Evolutionary conservation across 2,113 vertebrate species (phyloP), one percentile per base, ranked within the genome.

Genomic region (Sceloporus undulatus): DNA sequence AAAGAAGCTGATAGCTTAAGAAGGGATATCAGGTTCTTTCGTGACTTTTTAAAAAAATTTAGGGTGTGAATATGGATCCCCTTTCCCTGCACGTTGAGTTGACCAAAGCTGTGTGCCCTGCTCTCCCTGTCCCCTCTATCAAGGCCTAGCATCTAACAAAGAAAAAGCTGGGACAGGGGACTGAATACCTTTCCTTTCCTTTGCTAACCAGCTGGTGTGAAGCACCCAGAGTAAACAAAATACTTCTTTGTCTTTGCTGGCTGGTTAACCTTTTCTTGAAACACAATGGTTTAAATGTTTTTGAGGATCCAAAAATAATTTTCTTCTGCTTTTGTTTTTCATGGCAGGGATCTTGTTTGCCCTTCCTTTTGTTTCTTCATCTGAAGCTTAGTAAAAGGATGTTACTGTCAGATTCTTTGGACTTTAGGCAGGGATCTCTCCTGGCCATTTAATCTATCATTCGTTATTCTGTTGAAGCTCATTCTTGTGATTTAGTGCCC

Each of bases 171-270:
- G 48, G 48, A 7, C 48, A 34, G 62, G 79, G 23, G 52, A 23
- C 71, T 75, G 86, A 59, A 40, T 56, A 84, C 29, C 74, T 88
- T 79, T 86, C 29, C 40, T 79, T 84, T 84, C 21, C 74, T 84
- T 88, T 70, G 42, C 74, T 78, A 40, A 56, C 62, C 81, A 78
- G 74, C 81, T 70, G 73, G 23, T 78, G 34, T 78, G 78, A 62
- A 86, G 75, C 42, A 62, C 54, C 48, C n/a, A 74, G 5, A 62
- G 56, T 40, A 77, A 88, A 88, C 42, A 70, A 77, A 88, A 84
- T 29, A 14, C n/a, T 34, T 56, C 74, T n/a, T 48, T 59, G 66
- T 10, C n/a, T 68, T 14, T 77, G 34, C 48, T 83, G 48, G 23
- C 59, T 66, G 2, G 3, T 88, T 83, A 83, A 88, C 42, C n/a